phyloP scores from a whole-genome alignment of 2,113 vertebrate genomes.

The Xyrauchen texanus region DNA sequence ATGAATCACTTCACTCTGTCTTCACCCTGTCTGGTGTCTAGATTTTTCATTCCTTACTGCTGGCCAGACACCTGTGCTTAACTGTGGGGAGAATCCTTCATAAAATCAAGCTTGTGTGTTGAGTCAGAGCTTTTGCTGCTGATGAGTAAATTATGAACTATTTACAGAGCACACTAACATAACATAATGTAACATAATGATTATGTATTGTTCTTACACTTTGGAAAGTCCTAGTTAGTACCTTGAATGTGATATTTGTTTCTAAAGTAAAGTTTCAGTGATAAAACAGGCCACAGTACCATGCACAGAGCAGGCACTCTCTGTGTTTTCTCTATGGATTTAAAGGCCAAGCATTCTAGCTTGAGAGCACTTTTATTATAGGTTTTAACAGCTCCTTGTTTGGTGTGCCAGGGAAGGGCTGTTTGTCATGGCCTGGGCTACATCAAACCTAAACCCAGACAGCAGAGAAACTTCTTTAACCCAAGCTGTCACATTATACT shows the following conservation, averaged over 20 bases:
- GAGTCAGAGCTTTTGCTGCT: neutral
- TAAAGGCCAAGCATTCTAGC: slow-evolving; percentile 33
- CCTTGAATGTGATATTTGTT: no score
- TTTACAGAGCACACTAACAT: slow-evolving; percentile 14
- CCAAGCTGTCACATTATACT: neutral
- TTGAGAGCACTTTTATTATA: slow-evolving; percentile 38
- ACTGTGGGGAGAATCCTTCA: neutral
- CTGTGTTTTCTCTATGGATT: neutral
- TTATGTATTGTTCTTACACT: no score
- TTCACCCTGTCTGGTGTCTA: slow-evolving; percentile 10
- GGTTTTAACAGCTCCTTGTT: slow-evolving; percentile 45
- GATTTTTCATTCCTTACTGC: neutral
- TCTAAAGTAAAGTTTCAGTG: no score
- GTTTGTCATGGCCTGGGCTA: slow-evolving; percentile 3
- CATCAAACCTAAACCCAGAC: no score
- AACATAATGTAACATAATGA: no score
- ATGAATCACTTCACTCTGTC: slow-evolving; percentile 6
- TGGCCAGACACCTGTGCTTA: slow-evolving; percentile 13
- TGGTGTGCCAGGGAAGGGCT: slow-evolving; percentile 28
- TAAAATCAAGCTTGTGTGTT: neutral
- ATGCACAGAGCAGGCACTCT: no score
- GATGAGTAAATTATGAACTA: slow-evolving; percentile 8
- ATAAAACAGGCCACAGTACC: no score
- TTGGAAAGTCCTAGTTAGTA: no score
- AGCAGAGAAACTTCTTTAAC: neutral